Percentiles rank a stretch among this genome's conserved stretches.
Conservation (phyloP, 1,140 invertebrate genomes). For the Bombus confusus region DNA sequence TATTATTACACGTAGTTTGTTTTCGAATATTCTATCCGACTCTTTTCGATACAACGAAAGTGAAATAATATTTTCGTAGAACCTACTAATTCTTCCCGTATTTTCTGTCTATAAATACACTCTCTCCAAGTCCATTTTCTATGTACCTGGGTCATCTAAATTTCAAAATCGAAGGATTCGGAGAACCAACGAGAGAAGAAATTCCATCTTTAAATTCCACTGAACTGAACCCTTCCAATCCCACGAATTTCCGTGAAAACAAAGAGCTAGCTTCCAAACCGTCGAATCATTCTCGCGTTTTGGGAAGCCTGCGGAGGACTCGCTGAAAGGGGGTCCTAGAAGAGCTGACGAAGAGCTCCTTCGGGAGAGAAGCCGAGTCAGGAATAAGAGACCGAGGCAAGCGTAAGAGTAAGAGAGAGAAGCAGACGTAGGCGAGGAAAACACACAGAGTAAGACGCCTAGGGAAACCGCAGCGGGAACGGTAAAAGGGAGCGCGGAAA, state of each 20-base stretch:
- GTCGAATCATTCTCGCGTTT: conserved; percentile 17
- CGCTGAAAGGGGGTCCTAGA: conserved; percentile 52
- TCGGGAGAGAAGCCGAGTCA: conserved; percentile 39
- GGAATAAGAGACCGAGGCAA: conserved; percentile 29
- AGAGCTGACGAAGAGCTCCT: conserved; percentile 31
- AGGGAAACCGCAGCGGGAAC: conserved; percentile 50
- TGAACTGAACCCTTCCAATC: neutral
- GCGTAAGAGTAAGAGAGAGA: neutral
- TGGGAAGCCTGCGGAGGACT: conserved; percentile 43
- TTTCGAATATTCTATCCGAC: neutral
- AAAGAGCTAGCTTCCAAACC: neutral
- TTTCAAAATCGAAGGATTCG: neutral
- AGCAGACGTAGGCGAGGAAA: neutral
- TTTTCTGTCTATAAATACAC: no score
- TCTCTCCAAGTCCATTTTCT: no score
- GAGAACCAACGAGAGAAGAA: neutral
- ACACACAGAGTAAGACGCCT: conserved; percentile 5
- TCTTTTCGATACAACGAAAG: no score
- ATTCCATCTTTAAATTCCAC: neutral
- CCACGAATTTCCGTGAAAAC: neutral
- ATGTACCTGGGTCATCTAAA: no score
- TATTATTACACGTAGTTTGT: neutral
- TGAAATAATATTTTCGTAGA: no score
- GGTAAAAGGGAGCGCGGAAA: conserved; percentile 73
- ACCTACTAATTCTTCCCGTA: no score